These are phyloP conservation scores for Maniola jurtina DNA, from an alignment of 1,140 invertebrate species.

Conservation along the genomic window DNA sequence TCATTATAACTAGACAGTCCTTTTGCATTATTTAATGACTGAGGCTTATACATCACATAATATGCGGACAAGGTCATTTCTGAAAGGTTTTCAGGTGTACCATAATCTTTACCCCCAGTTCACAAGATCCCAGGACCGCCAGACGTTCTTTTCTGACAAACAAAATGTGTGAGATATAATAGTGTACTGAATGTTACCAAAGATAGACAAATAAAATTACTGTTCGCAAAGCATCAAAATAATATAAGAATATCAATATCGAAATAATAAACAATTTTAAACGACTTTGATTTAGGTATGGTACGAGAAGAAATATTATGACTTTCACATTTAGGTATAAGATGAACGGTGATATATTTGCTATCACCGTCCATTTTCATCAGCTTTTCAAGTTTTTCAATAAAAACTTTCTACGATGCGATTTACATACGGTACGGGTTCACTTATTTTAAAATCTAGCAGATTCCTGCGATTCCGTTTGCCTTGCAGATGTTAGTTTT, in stretches of 20 bases:
- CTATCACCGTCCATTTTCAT: conserved; percentile 65
- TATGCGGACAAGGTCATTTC: not conserved
- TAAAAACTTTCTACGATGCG: conserved; percentile 74
- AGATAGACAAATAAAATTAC: too few species aligned
- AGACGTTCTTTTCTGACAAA: too few species aligned
- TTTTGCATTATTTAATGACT: conserved; percentile 33
- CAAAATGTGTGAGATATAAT: too few species aligned
- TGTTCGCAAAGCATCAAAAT: not conserved
- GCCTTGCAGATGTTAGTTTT: not conserved
- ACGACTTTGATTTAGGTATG: conserved; percentile 1
- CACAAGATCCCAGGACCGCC: too few species aligned
- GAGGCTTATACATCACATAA: not conserved
- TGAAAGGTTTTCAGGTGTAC: not conserved
- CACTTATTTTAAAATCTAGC: conserved; percentile 60
- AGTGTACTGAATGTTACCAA: too few species aligned
- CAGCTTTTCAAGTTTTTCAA: conserved; percentile 76
- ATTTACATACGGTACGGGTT: conserved; percentile 75
- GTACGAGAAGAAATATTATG: conserved; percentile 36
- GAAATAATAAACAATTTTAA: conserved; percentile 4
- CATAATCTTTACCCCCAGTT: not conserved
- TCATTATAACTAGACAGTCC: conserved; percentile 48
- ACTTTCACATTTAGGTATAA: conserved; percentile 53
- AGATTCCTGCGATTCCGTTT: not conserved
- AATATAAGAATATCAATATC: not conserved
- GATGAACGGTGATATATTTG: conserved; percentile 54